Base-by-base conservation (phyloP, 2,888 invertebrate species). In the Synergus laeviventris region DNA sequence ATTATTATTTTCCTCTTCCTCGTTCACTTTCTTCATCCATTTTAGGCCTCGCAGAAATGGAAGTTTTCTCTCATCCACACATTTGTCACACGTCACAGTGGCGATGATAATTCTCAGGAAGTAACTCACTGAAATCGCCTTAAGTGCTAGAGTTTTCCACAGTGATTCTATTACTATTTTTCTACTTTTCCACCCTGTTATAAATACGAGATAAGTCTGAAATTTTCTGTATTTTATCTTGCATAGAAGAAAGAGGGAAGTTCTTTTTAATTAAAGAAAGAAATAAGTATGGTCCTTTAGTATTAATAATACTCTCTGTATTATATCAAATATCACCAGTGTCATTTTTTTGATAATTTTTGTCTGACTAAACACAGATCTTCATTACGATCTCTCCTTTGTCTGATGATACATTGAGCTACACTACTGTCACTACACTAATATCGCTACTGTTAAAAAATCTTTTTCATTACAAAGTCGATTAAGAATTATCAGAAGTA, bases 101-200 rank as follows among this genome's bases (percentile, higher is more conserved):
- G 31, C 49, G 36, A 70, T 70, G 31, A 49, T 70, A 49, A 70
- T 49, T 36, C 12, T 70, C 70, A 9, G n/a, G 3, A 7, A 70
- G 49, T 49, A n/a, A 31, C 31, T 49, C 36, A 36, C 18, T n/a
- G n/a, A 49, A 49, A 45, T 49, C 49, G 36, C 70, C 49, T 66
- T 66, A 45, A 24, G 8, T 9, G 42, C 66, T 16, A 7, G n/a
- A 16, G 21, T n/a, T 66, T 31, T 66, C 16, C 24, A 12, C 24
- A 14, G 16, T 45, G 24, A 66, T 45, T 66, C 42, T 66, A 45
- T 16, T 45, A 14, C 24, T 45, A 31, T 24, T 66, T 66, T n/a
- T 16, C 45, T 66, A 66, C 66, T 66, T 66, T 16, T 45, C 14
- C 24, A 1, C 18, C 39, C 38, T 39, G 39, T 66, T 16, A 11